A percentile compares a stretch with the other conserved stretches of the same genome.
phyloP scores from a whole-genome alignment of 2,113 vertebrate species.

The Oryctolagus cuniculus region mOryCun1.1 NC_091436.1:31770001-31770500 shows the following conservation, averaged over 20 bases:
- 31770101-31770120: slow-evolving; percentile 63
- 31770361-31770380: neutral
- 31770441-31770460: slow-evolving; percentile 7
- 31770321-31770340: neutral
- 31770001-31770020: slow-evolving; percentile 85
- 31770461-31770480: neutral
- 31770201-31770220: neutral
- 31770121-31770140: neutral
- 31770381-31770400: neutral
- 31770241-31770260: neutral
- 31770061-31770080: slow-evolving; percentile 49
- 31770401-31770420: neutral
- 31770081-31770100: slow-evolving; percentile 32
- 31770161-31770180: neutral
- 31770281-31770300: neutral
- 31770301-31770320: neutral
- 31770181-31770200: neutral
- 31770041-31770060: slow-evolving; percentile 68
- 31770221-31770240: neutral
- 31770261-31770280: neutral
- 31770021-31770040: slow-evolving; percentile 74
- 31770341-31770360: neutral
- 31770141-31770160: neutral
- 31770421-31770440: neutral
- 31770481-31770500: neutral